Conservation (phyloP, 2,113 vertebrate genomes). For the Progne subis region DNA sequence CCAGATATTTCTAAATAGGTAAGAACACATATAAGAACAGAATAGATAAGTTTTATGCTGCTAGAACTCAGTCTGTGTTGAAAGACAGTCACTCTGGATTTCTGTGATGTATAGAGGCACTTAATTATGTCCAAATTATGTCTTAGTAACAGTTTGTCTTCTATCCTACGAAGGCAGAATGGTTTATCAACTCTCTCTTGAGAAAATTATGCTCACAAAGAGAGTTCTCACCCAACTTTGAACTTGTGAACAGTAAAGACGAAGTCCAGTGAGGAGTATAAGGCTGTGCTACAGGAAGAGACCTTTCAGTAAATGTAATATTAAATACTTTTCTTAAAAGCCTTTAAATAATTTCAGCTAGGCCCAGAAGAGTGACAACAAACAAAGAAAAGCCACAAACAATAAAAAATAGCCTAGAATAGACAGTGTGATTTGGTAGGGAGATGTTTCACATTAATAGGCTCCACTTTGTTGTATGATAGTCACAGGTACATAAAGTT, state of each 20-base stretch:
- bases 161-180: background rate
- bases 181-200: background rate
- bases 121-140: background rate
- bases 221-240: background rate
- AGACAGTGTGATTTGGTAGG: background rate
- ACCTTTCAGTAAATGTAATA: background rate
- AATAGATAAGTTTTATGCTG: background rate
- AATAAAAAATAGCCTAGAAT: background rate
- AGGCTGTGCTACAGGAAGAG: background rate
- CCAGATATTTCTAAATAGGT: background rate
- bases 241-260: background rate
- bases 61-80: background rate
- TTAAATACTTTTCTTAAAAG: background rate
- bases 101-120: background rate
- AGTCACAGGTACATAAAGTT: background rate
- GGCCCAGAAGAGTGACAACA: background rate
- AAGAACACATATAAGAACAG: background rate
- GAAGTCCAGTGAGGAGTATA: background rate
- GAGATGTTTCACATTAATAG: background rate
- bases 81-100: background rate
- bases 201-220: background rate
- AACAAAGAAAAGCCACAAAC: background rate
- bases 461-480: background rate
- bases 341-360: background rate
- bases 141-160: background rate